Conservation (phyloP, 2,797 vertebrate species). For the Hemibagrus guttatus region DNA sequence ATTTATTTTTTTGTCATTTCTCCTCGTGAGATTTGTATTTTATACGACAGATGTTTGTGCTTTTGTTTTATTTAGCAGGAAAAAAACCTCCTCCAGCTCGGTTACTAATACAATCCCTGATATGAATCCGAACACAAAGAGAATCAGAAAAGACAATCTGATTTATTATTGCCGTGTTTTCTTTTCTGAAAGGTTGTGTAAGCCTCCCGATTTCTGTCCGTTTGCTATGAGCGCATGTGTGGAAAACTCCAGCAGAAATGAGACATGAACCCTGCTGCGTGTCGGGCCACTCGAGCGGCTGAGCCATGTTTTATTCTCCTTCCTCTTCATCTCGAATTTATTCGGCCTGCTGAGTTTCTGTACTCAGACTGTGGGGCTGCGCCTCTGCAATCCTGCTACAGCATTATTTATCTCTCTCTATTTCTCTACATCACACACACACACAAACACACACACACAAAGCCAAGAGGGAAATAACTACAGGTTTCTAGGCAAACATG, state of each 20-base stretch:
- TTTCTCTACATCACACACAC: neutral
- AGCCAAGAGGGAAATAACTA: slow-evolving; percentile 16
- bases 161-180: neutral
- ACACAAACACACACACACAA: slow-evolving; percentile 17
- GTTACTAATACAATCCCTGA: neutral
- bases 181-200: no score
- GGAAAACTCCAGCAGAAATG: slow-evolving; percentile 7
- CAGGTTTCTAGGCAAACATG: slow-evolving; percentile 6
- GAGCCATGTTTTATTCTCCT: slow-evolving; percentile 38
- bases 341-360: slow-evolving; percentile 31
- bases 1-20: neutral
- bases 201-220: neutral
- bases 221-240: neutral
- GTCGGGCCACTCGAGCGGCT: slow-evolving; percentile 13
- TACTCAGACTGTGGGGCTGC: slow-evolving; percentile 20
- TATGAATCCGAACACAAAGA: neutral
- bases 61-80: neutral
- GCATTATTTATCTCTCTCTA: slow-evolving; percentile 11
- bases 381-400: slow-evolving; percentile 23
- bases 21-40: neutral
- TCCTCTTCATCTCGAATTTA: slow-evolving; percentile 31
- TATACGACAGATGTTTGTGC: neutral
- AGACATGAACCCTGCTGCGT: slow-evolving; percentile 24
- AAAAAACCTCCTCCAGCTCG: neutral
- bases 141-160: no score